phyloP scores from a whole-genome alignment of 1,140 invertebrate species.

The Halyomorpha halys region DNA sequence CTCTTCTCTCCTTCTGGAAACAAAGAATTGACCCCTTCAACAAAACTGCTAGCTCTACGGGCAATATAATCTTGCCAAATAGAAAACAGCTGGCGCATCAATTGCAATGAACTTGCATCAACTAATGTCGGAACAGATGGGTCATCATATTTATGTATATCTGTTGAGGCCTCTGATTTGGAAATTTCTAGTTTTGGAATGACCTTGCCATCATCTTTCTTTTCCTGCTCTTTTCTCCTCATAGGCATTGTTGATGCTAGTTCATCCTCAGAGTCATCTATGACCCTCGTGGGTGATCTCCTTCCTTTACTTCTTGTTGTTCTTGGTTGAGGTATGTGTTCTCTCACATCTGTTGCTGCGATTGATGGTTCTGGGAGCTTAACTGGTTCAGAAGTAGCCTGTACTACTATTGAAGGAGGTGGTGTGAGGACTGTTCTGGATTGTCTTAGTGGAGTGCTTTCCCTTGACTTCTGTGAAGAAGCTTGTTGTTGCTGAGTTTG shows the following conservation, averaged over 20 bases:
- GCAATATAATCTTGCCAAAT: slow-evolving; percentile 25
- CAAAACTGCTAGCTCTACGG: slow-evolving; percentile 18
- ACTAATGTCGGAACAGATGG: not conserved
- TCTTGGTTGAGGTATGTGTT: slow-evolving; percentile 23
- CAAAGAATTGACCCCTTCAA: slow-evolving; percentile 24
- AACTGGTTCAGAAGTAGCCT: not conserved
- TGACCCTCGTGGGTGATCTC: slow-evolving; percentile 17
- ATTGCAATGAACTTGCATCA: slow-evolving; percentile 13
- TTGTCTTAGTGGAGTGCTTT: slow-evolving; percentile 18
- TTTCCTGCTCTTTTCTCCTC: slow-evolving; percentile 9
- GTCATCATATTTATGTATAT: not conserved
- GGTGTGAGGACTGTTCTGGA: slow-evolving; percentile 16
- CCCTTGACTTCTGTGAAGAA: not conserved
- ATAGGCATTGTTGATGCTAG: slow-evolving; percentile 18
- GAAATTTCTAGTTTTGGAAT: not conserved
- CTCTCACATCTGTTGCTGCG: not conserved
- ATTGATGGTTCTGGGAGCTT: not conserved
- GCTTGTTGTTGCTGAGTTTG: slow-evolving; percentile 25
- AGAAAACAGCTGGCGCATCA: slow-evolving; percentile 24
- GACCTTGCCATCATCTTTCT: not conserved
- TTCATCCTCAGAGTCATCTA: slow-evolving; percentile 28
- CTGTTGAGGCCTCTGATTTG: not conserved
- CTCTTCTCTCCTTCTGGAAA: slow-evolving; percentile 43
- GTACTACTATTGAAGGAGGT: slow-evolving; percentile 23
- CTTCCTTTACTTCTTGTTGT: slow-evolving; percentile 22